Base-by-base conservation (phyloP, 2,113 vertebrate species). In the Thamnophis sirtalis region DNA sequence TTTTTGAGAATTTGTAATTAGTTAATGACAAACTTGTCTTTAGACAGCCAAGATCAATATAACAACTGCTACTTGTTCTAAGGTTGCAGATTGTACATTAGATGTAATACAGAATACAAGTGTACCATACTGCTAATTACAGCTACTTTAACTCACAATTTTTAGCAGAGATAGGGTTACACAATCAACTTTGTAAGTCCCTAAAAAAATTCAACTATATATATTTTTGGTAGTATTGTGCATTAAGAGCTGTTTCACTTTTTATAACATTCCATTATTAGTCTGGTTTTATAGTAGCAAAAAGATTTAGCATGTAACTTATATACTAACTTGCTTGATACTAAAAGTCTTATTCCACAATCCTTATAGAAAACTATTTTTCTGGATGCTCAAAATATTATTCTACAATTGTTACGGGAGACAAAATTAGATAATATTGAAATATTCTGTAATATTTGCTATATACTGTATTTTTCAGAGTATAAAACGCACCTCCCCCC, bases 1-100 rank as follows among this genome's bases (percentile, higher is more conserved):
- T 98, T 96, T 98, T n/a, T 88, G 97, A 97, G 97, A 97, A 92
- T 96, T 84, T 97, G 97, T 97, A 98, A 97, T 97, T 97, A 97
- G 97, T 60, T 97, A 97, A 97, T 94, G 96, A 95, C 90, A 96
- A 80, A 38, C 38, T 88, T 90, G 96, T 96, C 97, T 87, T 91
- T 94, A 28, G 95, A 97, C 96, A 88, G 96, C 97, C 97, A 97
- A 94, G 96, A 96, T 97, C 98, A 98, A 97, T 98, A 98, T 98
- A 98, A 98, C 98, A 97, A 97, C 97, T 97, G 97, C 97, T 96
- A 21, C 48, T 94, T 98, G 88, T 51, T 98, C 95, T 98, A 26
- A 96, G 97, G 97, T 97, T 94, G 92, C 96, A 97, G 94, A 93
- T 86, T 96, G 95, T 94, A 96, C 96, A 97, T 97, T 97, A 96